These are phyloP conservation scores for Pseudorhombus dupliciocellatus DNA, from an alignment of 2,113 vertebrate genomes.

Conservation along the genomic window DNA sequence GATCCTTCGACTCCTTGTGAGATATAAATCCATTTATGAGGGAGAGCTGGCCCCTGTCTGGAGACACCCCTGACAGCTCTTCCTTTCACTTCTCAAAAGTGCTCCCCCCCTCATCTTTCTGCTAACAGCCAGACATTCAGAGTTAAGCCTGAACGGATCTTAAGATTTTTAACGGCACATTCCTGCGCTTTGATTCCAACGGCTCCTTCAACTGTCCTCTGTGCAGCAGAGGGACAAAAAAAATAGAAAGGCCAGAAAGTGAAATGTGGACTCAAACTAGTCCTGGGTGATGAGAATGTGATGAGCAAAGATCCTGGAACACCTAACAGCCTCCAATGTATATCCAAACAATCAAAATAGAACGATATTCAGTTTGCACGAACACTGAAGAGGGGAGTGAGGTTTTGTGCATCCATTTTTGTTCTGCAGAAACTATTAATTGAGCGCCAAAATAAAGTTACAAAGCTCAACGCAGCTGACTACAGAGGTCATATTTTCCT, in stretches of 20 bases:
- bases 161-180: conserved; percentile 49
- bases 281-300: background rate
- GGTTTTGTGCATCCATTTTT: background rate
- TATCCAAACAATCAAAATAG: too few relatives aligned
- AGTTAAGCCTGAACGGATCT: conserved; percentile 38
- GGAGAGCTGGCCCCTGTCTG: conserved; percentile 28
- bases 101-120: background rate
- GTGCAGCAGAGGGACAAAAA: background rate
- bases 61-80: conserved; percentile 51
- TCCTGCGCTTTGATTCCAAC: conserved; percentile 50
- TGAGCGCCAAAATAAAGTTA: background rate
- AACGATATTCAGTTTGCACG: too few relatives aligned
- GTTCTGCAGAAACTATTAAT: conserved; percentile 9
- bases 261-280: background rate
- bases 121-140: conserved; percentile 40
- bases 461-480: conserved; percentile 30
- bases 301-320: background rate
- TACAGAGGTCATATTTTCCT: conserved; percentile 36
- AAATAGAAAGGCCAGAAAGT: background rate
- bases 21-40: conserved; percentile 49
- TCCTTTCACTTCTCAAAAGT: conserved; percentile 12
- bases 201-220: conserved; percentile 15
- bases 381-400: background rate
- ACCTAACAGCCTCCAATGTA: too few relatives aligned
- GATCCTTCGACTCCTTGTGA: conserved; percentile 34